Evolutionary conservation across 2,888 invertebrate genomes (phyloP).

Genomic region (Lacanobia wlatinum): DNA sequence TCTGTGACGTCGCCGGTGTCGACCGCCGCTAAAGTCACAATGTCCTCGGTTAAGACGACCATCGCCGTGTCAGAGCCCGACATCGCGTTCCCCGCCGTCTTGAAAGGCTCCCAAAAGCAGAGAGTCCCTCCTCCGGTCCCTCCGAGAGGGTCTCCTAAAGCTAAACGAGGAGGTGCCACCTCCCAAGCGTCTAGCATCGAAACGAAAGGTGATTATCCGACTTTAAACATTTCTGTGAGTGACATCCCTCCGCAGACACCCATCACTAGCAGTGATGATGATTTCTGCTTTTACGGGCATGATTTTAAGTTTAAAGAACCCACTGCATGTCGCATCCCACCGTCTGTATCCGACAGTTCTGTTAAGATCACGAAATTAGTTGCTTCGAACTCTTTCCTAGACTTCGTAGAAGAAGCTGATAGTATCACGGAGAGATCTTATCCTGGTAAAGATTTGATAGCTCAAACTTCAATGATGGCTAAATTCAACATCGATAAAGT

Average conservation of each 20-base stretch:
- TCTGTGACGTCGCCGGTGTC: slow-evolving; percentile 87
- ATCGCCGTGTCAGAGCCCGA: slow-evolving; percentile 87
- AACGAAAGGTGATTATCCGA: slow-evolving; percentile 88
- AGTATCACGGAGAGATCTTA: slow-evolving; percentile 82
- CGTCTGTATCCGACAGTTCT: slow-evolving; percentile 84
- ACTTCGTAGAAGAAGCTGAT: slow-evolving; percentile 83
- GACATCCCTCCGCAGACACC: slow-evolving; percentile 84
- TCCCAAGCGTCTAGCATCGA: slow-evolving; percentile 84
- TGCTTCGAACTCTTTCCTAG: slow-evolving; percentile 84
- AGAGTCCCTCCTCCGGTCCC: slow-evolving; percentile 97
- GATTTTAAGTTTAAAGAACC: slow-evolving; percentile 84
- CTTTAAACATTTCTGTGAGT: slow-evolving; percentile 82
- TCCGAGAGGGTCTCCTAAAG: slow-evolving; percentile 94
- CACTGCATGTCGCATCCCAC: slow-evolving; percentile 83
- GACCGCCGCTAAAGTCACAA: slow-evolving; percentile 81
- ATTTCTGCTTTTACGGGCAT: slow-evolving; percentile 87
- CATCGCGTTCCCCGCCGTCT: slow-evolving; percentile 93
- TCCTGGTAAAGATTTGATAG: slow-evolving; percentile 80
- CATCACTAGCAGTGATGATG: slow-evolving; percentile 86
- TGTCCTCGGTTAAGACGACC: slow-evolving; percentile 78
- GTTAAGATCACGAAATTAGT: slow-evolving; percentile 81
- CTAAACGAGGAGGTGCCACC: slow-evolving; percentile 89
- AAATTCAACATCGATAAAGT: slow-evolving; percentile 84
- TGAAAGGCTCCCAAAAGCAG: slow-evolving; percentile 93
- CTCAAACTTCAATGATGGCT: slow-evolving; percentile 88